Percentiles rank a stretch among this genome's conserved stretches.
Evolutionary conservation across 1,140 invertebrate species (phyloP).

Genomic region (Drosophila sechellia): DNA sequence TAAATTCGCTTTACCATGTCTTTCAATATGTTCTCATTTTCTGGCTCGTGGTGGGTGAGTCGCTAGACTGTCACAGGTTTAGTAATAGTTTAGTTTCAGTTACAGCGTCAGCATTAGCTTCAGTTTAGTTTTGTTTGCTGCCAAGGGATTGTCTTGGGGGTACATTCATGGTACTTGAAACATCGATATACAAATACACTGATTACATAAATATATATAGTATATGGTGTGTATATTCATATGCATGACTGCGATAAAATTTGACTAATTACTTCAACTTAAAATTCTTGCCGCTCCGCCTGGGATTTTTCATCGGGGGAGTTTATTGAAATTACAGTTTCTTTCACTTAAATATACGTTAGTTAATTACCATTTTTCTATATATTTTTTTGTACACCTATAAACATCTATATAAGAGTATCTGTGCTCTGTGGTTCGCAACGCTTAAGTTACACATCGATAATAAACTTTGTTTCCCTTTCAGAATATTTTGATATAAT

Average conservation of each 20-base stretch:
- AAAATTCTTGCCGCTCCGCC: constrained; percentile 55
- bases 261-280: constrained; percentile 68
- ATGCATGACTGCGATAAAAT: constrained; percentile 44
- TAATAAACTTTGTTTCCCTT: constrained; percentile 34
- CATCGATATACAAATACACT: constrained; percentile 76
- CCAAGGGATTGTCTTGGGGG: constrained; percentile 80
- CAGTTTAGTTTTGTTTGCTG: constrained; percentile 54
- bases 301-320: constrained; percentile 10
- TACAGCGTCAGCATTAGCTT: constrained; percentile 20
- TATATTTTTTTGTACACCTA: constrained; percentile 66
- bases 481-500: constrained; percentile 65
- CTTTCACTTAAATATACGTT: constrained; percentile 62
- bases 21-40: constrained; percentile 22
- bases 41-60: constrained; percentile 46
- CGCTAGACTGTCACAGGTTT: constrained; percentile 32
- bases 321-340: constrained; percentile 85
- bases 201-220: constrained; percentile 72
- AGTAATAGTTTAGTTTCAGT: constrained; percentile 50
- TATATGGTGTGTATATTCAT: constrained; percentile 21
- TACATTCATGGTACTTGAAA: constrained; percentile 58
- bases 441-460: constrained; percentile 65
- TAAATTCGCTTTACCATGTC: constrained; percentile 62
- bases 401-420: constrained; percentile 66
- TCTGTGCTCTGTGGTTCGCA: constrained; percentile 50
- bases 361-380: constrained; percentile 73